A percentile compares a stretch with the other conserved stretches of the same genome.
Evolutionary conservation across 2,113 vertebrate genomes (phyloP).

Genomic region (Pteronura brasiliensis): DNA sequence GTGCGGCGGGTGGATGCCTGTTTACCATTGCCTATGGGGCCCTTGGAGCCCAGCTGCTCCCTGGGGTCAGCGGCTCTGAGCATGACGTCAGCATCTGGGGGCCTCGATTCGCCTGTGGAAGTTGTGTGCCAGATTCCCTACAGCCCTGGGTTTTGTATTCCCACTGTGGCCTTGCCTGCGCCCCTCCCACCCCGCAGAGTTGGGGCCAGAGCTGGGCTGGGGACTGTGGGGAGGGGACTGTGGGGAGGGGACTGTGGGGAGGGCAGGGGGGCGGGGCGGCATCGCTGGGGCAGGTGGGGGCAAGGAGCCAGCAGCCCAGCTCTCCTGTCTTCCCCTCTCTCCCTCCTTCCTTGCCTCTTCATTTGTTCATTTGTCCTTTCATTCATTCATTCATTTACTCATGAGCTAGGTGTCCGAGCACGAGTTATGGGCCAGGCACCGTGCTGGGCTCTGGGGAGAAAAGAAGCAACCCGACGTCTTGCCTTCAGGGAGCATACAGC

Average conservation of each 20-base stretch:
- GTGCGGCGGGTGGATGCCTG: background rate
- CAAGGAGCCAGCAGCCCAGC: background rate
- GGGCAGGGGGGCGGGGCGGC: accelerated
- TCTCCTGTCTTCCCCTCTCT: background rate
- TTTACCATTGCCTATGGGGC: background rate
- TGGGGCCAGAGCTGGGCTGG: background rate
- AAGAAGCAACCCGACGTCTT: background rate
- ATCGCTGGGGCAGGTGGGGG: accelerated
- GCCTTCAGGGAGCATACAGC: background rate
- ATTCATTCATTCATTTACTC: background rate
- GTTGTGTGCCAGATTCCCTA: background rate
- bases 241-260: background rate
- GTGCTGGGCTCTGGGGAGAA: background rate
- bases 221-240: too few relatives aligned
- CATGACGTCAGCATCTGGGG: conserved; percentile 62
- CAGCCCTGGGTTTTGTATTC: background rate
- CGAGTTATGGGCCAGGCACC: background rate
- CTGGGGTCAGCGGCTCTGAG: background rate
- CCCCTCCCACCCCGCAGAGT: accelerated
- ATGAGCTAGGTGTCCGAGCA: background rate
- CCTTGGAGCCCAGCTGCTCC: conserved; percentile 51
- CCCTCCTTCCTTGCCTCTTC: background rate
- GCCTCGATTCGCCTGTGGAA: background rate
- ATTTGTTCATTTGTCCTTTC: background rate
- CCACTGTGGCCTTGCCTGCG: accelerated